Percentiles rank a stretch among this genome's conserved stretches.
These are phyloP conservation scores for Panagrolaimus sp. DNA, from an alignment of 1,140 invertebrate species.

Conservation along the genomic window DNA sequence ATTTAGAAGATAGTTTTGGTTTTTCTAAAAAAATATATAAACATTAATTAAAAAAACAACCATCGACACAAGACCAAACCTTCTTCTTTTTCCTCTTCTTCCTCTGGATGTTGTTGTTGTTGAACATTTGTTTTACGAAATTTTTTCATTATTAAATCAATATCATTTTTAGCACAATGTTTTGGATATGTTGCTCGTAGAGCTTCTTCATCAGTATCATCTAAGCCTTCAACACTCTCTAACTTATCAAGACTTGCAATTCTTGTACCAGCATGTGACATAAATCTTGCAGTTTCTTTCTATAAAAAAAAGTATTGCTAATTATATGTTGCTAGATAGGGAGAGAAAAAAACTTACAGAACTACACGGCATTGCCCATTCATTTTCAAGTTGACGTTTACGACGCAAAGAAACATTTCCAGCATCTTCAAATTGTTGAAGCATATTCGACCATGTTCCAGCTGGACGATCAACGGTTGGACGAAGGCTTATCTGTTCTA, in stretches of 20 bases:
- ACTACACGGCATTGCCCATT: constrained; percentile 9
- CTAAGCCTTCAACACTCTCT: not conserved
- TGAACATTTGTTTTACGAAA: constrained; percentile 7
- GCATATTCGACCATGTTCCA: constrained; percentile 1
- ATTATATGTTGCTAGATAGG: not conserved
- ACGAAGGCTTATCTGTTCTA: constrained; percentile 3
- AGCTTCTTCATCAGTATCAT: not conserved
- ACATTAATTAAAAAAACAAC: no score
- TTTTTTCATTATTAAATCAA: constrained; percentile 10
- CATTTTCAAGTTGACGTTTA: constrained; percentile 3
- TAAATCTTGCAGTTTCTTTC: not conserved
- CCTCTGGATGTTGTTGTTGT: no score
- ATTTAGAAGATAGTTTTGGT: no score
- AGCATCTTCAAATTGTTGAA: constrained; percentile 6
- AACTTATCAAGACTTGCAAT: not conserved
- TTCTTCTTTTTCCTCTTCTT: no score
- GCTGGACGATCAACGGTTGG: constrained; percentile 3
- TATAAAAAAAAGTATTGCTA: not conserved
- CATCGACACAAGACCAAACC: no score
- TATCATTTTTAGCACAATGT: not conserved
- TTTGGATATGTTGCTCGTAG: constrained; percentile 5
- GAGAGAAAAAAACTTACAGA: not conserved
- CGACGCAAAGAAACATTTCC: not conserved
- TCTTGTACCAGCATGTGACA: not conserved
- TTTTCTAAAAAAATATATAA: no score